phyloP scores from a whole-genome alignment of 1,140 invertebrate species.

The Drosophila eugracilis region DNA sequence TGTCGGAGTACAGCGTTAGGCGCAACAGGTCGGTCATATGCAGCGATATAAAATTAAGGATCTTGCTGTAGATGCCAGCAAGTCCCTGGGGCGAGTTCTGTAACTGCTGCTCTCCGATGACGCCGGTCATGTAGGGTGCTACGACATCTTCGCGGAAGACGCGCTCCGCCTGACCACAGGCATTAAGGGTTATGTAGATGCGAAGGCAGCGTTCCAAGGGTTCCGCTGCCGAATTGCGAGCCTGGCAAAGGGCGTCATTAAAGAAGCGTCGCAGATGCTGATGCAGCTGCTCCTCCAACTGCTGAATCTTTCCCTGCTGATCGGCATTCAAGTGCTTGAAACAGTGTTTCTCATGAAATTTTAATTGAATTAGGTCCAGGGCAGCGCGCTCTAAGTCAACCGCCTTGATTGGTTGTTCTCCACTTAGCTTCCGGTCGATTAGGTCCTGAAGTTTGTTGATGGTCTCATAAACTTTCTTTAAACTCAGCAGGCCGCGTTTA shows the following conservation, averaged over 20 bases:
- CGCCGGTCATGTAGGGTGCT: conserved; percentile 89
- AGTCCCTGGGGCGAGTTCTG: conserved; percentile 90
- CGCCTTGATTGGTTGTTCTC: conserved; percentile 79
- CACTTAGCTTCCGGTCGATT: conserved; percentile 55
- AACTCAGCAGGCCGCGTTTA: conserved; percentile 69
- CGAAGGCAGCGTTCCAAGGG: conserved; percentile 88
- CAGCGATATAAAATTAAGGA: conserved; percentile 90
- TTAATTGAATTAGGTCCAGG: conserved; percentile 60
- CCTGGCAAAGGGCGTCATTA: conserved; percentile 86
- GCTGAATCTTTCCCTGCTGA: conserved; percentile 85
- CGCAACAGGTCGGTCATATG: conserved; percentile 87
- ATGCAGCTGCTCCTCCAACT: conserved; percentile 87
- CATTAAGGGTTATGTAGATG: conserved; percentile 89
- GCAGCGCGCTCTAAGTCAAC: conserved; percentile 79
- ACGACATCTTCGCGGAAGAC: conserved; percentile 90
- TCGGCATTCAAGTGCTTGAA: conserved; percentile 83
- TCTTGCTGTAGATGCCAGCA: conserved; percentile 90
- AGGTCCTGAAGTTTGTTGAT: conserved; percentile 65
- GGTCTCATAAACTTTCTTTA: conserved; percentile 70
- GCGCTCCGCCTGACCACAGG: conserved; percentile 89
- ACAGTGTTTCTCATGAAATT: conserved; percentile 77
- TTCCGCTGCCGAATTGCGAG: conserved; percentile 83
- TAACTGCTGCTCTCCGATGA: conserved; percentile 91
- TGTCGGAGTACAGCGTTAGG: conserved; percentile 87
- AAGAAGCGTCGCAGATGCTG: conserved; percentile 87